Conservation (phyloP, 2,113 vertebrate genomes). For the Nematolebias whitei region DNA sequence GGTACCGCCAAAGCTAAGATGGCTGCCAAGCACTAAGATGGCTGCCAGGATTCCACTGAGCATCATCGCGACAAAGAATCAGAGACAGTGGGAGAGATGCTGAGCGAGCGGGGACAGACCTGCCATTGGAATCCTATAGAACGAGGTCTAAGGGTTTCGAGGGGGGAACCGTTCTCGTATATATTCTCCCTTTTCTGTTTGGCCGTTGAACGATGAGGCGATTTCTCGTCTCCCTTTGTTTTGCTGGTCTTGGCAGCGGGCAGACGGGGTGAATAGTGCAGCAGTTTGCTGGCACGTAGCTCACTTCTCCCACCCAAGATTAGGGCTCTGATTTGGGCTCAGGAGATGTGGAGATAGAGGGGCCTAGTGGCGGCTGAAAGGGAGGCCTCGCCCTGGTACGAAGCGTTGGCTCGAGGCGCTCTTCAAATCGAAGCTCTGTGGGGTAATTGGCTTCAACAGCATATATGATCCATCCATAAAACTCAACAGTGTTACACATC, state of each 20-base stretch:
- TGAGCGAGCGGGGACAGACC: conserved; percentile 32
- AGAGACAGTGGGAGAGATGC: conserved; percentile 44
- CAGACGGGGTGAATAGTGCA: conserved; percentile 42
- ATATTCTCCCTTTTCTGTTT: conserved; percentile 18
- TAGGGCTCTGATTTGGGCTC: conserved; percentile 55
- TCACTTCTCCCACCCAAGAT: conserved; percentile 59
- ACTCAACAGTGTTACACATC: conserved; percentile 51
- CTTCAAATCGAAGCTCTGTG: conserved; percentile 51
- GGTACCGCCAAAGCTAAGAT: conserved; percentile 90
- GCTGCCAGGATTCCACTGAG: conserved; percentile 89
- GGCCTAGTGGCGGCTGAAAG: conserved; percentile 20
- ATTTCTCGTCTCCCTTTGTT: conserved; percentile 53
- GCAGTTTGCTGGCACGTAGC: conserved; percentile 52
- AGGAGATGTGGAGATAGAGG: conserved; percentile 48
- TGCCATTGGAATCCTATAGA: conserved; percentile 32
- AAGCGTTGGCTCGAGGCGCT: conserved; percentile 47
- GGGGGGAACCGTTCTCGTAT: conserved; percentile 22
- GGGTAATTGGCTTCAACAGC: conserved; percentile 54
- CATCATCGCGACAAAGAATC: conserved; percentile 69
- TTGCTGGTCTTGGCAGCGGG: conserved; percentile 50
- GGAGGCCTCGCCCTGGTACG: conserved; percentile 17
- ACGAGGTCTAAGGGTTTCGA: conserved; percentile 18
- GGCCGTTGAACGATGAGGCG: conserved; percentile 35
- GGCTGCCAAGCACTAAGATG: conserved; percentile 96
- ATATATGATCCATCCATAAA: conserved; percentile 63